Evolutionary conservation across 2,113 vertebrate genomes (phyloP).

Genomic region (Psilopsiagon aurifrons): DNA sequence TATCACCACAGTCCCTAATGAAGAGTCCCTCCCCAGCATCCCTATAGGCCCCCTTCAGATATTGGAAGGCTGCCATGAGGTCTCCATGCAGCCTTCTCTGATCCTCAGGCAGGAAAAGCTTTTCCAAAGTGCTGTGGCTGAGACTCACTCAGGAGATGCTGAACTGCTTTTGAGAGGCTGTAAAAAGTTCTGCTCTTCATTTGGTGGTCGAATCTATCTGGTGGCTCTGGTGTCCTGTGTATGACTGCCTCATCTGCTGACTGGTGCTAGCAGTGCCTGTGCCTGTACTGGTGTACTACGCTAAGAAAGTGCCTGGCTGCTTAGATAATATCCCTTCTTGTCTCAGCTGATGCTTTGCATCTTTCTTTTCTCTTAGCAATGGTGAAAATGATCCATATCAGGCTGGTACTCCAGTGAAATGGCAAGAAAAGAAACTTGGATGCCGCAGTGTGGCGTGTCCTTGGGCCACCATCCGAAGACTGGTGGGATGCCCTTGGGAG

Average conservation of each 20-base stretch:
- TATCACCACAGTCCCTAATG: no score
- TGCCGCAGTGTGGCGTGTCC: neutral
- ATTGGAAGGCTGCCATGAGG: no score
- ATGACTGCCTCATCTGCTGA: neutral
- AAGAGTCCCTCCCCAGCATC: no score
- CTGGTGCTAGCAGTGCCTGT: neutral
- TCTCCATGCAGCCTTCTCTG: neutral
- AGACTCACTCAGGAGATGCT: neutral
- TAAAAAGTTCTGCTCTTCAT: neutral
- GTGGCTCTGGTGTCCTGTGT: neutral
- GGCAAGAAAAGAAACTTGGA: neutral
- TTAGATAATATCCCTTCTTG: neutral
- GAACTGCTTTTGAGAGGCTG: neutral
- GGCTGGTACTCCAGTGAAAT: neutral
- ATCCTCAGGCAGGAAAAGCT: neutral
- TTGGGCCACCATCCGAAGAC: rapidly evolving
- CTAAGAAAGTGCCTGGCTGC: neutral
- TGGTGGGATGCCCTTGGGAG: neutral
- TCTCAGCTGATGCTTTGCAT: neutral
- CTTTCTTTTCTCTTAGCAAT: neutral
- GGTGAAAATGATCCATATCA: neutral
- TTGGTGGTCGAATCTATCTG: neutral
- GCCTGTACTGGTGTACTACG: rapidly evolving
- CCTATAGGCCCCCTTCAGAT: no score
- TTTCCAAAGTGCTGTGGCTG: neutral